Percentiles rank a stretch among this genome's conserved stretches.
phyloP scores from a whole-genome alignment of 2,113 vertebrate species.

The cattle (Bos taurus) region DNA sequence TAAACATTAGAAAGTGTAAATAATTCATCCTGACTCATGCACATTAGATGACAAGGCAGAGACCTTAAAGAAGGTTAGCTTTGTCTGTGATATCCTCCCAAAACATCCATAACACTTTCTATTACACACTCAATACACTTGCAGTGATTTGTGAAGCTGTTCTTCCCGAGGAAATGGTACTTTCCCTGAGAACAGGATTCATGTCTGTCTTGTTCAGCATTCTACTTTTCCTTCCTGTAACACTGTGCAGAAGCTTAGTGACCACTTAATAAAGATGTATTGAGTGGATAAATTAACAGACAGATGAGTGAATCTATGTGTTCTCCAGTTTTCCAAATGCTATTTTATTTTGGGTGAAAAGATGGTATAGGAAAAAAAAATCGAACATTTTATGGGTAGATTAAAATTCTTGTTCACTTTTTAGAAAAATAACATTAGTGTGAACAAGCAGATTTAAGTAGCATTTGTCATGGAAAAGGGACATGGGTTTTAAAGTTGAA shows the following conservation, averaged over 20 bases:
- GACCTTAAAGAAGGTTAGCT: neutral
- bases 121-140: too few species aligned
- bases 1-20: neutral
- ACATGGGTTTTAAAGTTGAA: neutral
- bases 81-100: neutral
- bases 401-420: neutral
- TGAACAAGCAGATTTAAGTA: neutral
- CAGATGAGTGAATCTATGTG: neutral
- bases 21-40: neutral
- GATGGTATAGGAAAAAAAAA: neutral
- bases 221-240: neutral
- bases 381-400: neutral
- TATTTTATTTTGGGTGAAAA: neutral
- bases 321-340: neutral
- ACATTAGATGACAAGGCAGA: neutral
- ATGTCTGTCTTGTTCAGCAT: fast-evolving
- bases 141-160: neutral
- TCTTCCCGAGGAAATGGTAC: neutral
- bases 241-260: neutral
- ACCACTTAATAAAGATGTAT: neutral
- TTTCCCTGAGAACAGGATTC: too few species aligned
- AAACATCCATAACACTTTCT: neutral
- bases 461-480: neutral
- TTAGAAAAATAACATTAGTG: neutral
- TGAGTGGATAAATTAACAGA: neutral